Conservation (phyloP, 2,888 invertebrate genomes). For the Spodoptera picta region DNA sequence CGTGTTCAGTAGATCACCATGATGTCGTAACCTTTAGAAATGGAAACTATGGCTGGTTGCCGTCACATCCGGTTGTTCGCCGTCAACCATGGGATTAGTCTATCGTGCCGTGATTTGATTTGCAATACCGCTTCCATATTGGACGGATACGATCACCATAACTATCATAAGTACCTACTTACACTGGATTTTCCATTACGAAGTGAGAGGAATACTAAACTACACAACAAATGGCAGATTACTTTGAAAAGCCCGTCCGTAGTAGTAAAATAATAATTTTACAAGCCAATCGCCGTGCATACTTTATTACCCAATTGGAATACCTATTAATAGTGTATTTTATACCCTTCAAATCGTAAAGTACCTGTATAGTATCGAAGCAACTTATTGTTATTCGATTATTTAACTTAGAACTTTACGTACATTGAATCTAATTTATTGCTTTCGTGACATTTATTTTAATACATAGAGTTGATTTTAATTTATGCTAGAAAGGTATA, state of each 20-base stretch:
- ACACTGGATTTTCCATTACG: conserved; percentile 24
- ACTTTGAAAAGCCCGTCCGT: conserved; percentile 8
- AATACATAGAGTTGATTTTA: no score
- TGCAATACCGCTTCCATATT: conserved; percentile 35
- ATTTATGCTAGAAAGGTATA: no score
- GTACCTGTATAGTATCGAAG: conserved; percentile 4
- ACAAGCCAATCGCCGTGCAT: conserved; percentile 11
- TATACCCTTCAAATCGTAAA: conserved; percentile 19
- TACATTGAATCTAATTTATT: background rate
- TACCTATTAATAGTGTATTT: conserved; percentile 25
- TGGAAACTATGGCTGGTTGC: conserved; percentile 63
- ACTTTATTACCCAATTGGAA: conserved; percentile 23
- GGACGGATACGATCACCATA: conserved; percentile 20
- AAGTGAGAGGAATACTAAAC: conserved; percentile 28
- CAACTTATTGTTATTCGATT: conserved; percentile 20
- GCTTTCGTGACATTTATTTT: no score
- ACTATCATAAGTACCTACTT: conserved; percentile 10
- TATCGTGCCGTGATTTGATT: conserved; percentile 44
- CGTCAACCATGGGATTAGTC: conserved; percentile 46
- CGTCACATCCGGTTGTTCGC: conserved; percentile 69
- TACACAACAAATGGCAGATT: conserved; percentile 26
- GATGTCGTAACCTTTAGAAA: conserved; percentile 60
- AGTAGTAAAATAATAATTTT: conserved; percentile 38
- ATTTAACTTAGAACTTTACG: background rate
- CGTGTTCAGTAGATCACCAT: background rate